Conservation (phyloP, 2,113 vertebrate genomes). For the Zapornia atra region DNA sequence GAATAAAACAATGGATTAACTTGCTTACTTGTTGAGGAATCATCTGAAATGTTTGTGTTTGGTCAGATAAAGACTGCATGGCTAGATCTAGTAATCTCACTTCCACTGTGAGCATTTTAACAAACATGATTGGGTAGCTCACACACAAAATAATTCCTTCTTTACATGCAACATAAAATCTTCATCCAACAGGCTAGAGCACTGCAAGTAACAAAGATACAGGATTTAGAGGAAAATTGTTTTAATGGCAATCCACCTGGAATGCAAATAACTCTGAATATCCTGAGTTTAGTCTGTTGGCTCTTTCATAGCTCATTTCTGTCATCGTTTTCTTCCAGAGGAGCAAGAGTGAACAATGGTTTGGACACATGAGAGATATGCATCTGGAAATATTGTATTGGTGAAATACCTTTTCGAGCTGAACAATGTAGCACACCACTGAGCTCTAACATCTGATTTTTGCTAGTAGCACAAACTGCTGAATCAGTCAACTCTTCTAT, state of each 20-base stretch:
- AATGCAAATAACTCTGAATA: not conserved
- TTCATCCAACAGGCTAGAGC: not conserved
- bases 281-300: not conserved
- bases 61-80: not conserved
- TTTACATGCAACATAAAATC: not conserved
- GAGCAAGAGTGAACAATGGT: not conserved
- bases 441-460: constrained; percentile 74
- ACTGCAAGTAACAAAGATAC: not conserved
- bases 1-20: not conserved
- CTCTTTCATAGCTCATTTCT: not conserved
- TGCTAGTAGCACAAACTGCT: constrained; percentile 26
- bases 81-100: not conserved
- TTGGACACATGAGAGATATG: constrained; percentile 12
- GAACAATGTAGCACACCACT: constrained; percentile 57
- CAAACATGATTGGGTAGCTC: not conserved
- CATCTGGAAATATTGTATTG: constrained; percentile 44
- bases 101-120: not conserved
- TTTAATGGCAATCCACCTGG: not conserved
- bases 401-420: constrained; percentile 26
- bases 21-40: not conserved
- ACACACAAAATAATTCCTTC: not conserved
- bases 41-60: not conserved
- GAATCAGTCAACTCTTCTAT: constrained; percentile 56
- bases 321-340: not conserved
- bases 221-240: not conserved